Evolutionary conservation across 2,113 vertebrate genomes (phyloP).

Genomic region (Chloroceryle aenea): DNA sequence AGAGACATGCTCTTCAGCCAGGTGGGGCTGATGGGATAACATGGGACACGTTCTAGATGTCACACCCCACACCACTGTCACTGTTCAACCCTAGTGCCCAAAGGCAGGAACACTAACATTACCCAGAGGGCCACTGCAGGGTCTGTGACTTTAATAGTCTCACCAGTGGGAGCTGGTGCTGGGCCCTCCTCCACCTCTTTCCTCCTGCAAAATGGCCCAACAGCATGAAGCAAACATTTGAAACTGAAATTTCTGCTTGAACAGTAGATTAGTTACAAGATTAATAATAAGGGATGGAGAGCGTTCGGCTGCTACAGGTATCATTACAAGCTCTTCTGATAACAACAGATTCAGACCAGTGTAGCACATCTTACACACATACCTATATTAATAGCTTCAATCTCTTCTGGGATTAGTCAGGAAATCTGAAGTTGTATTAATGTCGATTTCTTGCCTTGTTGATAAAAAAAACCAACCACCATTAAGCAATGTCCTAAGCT

Average conservation of each 20-base stretch:
- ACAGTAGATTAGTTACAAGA: neutral
- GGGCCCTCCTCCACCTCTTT: neutral
- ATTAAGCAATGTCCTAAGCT: neutral
- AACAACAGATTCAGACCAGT: neutral
- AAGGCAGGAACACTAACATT: neutral
- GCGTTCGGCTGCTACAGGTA: neutral
- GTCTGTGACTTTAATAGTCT: neutral
- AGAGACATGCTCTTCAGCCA: neutral
- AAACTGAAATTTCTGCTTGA: neutral
- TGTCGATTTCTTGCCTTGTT: conserved; percentile 12
- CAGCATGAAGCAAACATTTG: neutral
- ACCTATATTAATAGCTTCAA: neutral
- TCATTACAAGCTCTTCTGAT: neutral
- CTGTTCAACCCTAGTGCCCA: neutral
- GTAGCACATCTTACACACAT: rapidly evolving
- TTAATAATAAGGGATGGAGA: neutral
- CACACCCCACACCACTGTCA: no score
- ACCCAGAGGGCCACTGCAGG: neutral
- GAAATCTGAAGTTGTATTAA: conserved; percentile 51
- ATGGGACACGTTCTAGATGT: rapidly evolving
- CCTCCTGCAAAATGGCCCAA: neutral
- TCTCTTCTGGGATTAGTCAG: neutral
- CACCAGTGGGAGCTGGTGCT: neutral
- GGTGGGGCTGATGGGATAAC: no score
- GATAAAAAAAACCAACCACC: neutral